phyloP scores from a whole-genome alignment of 2,888 invertebrate genomes.

The Epirrhoe alternata region DNA sequence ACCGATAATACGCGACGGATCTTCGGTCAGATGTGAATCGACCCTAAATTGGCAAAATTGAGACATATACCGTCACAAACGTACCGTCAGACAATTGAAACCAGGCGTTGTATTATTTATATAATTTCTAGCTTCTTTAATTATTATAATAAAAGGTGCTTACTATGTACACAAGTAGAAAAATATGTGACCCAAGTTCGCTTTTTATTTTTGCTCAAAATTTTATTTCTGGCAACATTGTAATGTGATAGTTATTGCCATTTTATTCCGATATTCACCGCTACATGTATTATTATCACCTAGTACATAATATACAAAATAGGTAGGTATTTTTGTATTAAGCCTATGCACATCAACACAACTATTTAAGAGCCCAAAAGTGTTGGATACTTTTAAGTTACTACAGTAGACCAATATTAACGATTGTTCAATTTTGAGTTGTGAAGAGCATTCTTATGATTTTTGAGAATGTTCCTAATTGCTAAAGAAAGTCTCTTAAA shows the following conservation, averaged over 20 bases:
- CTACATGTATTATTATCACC: not conserved
- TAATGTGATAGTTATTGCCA: slow-evolving; percentile 12
- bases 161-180: slow-evolving; percentile 16
- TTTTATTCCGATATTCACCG: slow-evolving; percentile 16
- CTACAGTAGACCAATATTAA: not conserved
- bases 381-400: not conserved
- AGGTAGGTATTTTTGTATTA: not conserved
- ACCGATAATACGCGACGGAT: no score
- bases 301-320: not conserved
- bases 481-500: no score
- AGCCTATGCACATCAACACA: not conserved
- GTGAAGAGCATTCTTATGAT: no score
- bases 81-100: not conserved
- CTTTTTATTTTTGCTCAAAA: slow-evolving; percentile 35
- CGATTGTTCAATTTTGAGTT: no score
- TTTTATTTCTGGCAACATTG: slow-evolving; percentile 28
- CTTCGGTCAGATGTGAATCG: no score
- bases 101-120: not conserved
- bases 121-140: not conserved
- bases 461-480: no score
- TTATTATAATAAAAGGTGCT: slow-evolving; percentile 10
- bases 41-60: no score
- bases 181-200: not conserved
- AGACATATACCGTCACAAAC: no score
- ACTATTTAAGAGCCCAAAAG: not conserved